Base-by-base conservation (phyloP, 2,797 vertebrate species). In the Peromyscus attwateri region DNA sequence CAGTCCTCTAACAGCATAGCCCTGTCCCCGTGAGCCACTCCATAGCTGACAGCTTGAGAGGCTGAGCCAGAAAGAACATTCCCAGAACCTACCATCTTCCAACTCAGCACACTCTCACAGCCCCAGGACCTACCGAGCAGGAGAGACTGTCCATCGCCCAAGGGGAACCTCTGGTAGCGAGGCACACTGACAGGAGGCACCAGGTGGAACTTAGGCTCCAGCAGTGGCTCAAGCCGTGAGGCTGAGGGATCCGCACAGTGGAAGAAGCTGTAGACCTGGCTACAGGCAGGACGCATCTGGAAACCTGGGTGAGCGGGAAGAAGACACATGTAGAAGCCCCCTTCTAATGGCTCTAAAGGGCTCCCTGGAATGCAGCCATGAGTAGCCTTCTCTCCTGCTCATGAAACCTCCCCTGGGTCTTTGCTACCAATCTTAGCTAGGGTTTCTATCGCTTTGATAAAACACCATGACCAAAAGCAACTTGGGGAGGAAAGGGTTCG, bases 261-360 rank as follows among this genome's bases (percentile, higher is more conserved):
- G 98, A 99, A 99, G 97, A 99, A 99, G 98, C 99, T 99, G 99
- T 99, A 99, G 90, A 99, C 99, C 97, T 99, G 99, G 96, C 99
- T 99, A 98, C 99, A 99, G 96, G 99, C 99, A 31, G 99, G 99
- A 87, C 99, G 99, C 14, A 99, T 99, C 96, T 99, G 99, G 97
- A 98, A 99, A 91, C 99, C 99, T 99, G 97, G 57, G 87, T 85
- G 66, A 91, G 79, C 94, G 88, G 55, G 16, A 94, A 87, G 83
- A 70, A 88, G 87, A 71, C 13, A 87, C 16, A 66, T 0, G 2
- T 11, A 55, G 55, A 81, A 75, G n/a, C 11, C 52, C 40, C 5
- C 40, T 73, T 52, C 49, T 25, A 34, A 19, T 16, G 16, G 27
- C 49, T 37, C 89, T 31, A 1, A 25, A 27, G 80, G 80, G n/a